A percentile compares a stretch with the other conserved stretches of the same genome.
Conservation (phyloP, 2,797 vertebrate genomes). For the Gallinago nigripennis region DNA sequence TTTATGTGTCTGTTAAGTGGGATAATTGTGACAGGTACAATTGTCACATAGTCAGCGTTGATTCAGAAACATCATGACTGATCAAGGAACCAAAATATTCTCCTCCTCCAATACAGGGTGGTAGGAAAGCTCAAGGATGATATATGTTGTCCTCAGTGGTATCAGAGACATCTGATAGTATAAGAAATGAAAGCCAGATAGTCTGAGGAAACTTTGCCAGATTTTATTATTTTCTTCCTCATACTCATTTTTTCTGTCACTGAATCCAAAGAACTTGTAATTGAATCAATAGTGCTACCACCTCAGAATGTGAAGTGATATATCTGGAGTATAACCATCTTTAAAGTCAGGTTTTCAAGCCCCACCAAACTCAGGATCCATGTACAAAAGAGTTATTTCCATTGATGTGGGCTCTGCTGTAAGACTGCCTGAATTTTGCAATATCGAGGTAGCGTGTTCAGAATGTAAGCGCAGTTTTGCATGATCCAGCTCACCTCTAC, state of each 20-base stretch:
- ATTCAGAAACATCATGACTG: not conserved
- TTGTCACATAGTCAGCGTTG: not conserved
- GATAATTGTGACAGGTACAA: not conserved
- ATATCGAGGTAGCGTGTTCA: not conserved
- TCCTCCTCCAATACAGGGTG: not conserved
- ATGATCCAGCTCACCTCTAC: not conserved
- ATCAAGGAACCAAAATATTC: not conserved
- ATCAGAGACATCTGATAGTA: not conserved
- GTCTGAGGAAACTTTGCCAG: not conserved
- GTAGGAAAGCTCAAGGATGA: not conserved
- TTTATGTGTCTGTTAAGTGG: not conserved
- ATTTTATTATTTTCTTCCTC: not conserved
- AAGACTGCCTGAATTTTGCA: not conserved
- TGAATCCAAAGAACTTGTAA: not conserved
- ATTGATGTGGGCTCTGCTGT: not conserved
- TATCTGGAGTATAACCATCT: not conserved
- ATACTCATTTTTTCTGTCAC: not conserved
- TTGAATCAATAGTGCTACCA: not conserved
- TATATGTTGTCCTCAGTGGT: not conserved
- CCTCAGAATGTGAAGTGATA: not conserved
- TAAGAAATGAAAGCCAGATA: not conserved
- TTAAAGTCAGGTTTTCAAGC: not conserved
- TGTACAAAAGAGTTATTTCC: not conserved
- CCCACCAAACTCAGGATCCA: not conserved
- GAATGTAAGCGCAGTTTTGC: not conserved